Evolutionary conservation across 1,140 invertebrate genomes (phyloP).

Genomic region (Aleiodes sp.): DNA sequence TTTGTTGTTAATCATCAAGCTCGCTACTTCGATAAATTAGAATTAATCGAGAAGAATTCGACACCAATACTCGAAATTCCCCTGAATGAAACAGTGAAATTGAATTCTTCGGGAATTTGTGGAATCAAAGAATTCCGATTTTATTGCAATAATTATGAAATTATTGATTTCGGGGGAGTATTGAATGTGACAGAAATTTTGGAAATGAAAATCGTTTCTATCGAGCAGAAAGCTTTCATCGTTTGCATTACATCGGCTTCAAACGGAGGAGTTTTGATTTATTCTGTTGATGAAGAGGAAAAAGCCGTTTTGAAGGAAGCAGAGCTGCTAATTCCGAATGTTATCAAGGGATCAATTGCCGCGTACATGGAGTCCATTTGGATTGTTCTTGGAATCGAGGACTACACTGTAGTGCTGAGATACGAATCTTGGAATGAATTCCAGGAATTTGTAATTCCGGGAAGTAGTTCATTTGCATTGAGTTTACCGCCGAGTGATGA

Average conservation of each 20-base stretch:
- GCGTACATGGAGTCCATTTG: constrained; percentile 38
- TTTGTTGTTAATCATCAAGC: constrained; percentile 35
- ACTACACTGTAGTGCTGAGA: constrained; percentile 43
- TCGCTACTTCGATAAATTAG: constrained; percentile 43
- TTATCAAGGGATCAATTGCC: constrained; percentile 39
- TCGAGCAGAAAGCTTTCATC: not conserved
- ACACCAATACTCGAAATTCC: not conserved
- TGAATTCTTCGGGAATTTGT: constrained; percentile 26
- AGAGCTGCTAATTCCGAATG: constrained; percentile 41
- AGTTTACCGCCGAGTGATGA: constrained; percentile 39
- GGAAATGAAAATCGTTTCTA: not conserved
- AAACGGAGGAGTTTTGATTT: not conserved
- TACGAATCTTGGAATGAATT: constrained; percentile 43
- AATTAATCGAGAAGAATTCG: constrained; percentile 29
- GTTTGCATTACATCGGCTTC: not conserved
- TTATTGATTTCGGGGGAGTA: not conserved
- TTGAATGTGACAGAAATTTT: not conserved
- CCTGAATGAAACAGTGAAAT: not conserved
- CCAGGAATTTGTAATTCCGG: constrained; percentile 43
- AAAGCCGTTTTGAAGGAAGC: constrained; percentile 5
- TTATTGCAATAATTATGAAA: not conserved
- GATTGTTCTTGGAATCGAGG: constrained; percentile 41
- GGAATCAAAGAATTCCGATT: not conserved
- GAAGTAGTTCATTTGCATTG: constrained; percentile 31
- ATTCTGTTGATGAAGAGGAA: constrained; percentile 3